Base-by-base conservation (phyloP, 2,113 vertebrate genomes). In the Ascaphus truei region DNA sequence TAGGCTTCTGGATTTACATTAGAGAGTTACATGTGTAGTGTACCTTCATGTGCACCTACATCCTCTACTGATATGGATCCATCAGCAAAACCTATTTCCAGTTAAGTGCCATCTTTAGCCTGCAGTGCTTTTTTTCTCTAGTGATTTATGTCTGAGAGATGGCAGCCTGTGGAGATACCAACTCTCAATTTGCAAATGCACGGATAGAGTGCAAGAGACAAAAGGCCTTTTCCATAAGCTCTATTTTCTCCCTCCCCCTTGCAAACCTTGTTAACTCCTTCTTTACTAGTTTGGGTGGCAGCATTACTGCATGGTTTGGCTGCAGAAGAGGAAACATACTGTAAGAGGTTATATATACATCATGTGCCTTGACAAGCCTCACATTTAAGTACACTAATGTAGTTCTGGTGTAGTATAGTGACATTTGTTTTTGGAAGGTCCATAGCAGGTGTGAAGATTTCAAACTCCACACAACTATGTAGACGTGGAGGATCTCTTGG, bases 61-160 rank as follows among this genome's bases (percentile, higher is more conserved):
- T 34, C 34, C 39, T n/a, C 25, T 20, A 23, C 64, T 68, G 65
- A 68, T 68, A 58, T 43, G 30, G 53, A 68, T 43, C 39, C 65
- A 68, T 68, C 65, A 72, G 71, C 39, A 30, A n/a, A 31, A 16
- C 20, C 48, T 50, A 0, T 1, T 45, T 74, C 58, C 47, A 39
- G 71, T 29, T 48, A 78, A 74, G 68, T 68, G 75, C 68, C 73
- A 56, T 67, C 63, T 67, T 73, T 73, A 53, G 66, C 52, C n/a
- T 50, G 71, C 52, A 55, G 71, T 72, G 55, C 45, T 13, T 18
- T 11, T 61, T 18, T 45, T 0, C 45, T 15, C 1, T 0, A 3
- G 25, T 13, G 23, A 27, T 72, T 45, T 41, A 51, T 6, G 53
- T 1, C n/a, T 1, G 1, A 0, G 0, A 57, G 69, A 60, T 25